These are phyloP conservation scores for Phengaris arion DNA, from an alignment of 2,888 invertebrate species.

Conservation along the genomic window DNA sequence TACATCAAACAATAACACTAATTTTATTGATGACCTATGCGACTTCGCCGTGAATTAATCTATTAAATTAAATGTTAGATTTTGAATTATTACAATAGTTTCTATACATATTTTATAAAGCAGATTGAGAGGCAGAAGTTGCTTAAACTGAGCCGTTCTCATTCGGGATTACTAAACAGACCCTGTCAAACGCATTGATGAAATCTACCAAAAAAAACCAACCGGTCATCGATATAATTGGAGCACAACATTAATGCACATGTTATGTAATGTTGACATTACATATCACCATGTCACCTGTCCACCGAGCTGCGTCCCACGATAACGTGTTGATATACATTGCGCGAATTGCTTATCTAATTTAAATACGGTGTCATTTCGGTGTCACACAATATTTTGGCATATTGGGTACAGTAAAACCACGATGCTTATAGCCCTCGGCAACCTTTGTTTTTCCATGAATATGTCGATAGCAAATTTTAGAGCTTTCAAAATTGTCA, in stretches of 20 bases:
- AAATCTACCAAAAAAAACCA: conserved; percentile 40
- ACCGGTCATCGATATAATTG: conserved; percentile 62
- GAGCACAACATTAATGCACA: conserved; percentile 60
- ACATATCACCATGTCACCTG: conserved; percentile 56
- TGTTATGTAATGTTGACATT: conserved; percentile 54
- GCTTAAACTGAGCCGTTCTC: background rate
- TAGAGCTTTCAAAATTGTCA: no score
- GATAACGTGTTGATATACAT: conserved; percentile 45
- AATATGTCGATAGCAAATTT: no score
- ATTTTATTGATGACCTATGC: no score
- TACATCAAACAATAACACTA: no score
- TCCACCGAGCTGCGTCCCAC: conserved; percentile 52
- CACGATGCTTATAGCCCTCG: no score
- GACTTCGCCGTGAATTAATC: no score
- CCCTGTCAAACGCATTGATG: conserved; percentile 44
- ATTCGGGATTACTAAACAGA: conserved; percentile 46
- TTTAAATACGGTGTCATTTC: background rate
- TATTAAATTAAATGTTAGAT: no score
- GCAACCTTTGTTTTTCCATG: no score
- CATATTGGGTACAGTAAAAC: no score
- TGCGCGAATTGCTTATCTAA: conserved; percentile 16
- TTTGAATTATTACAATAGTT: no score
- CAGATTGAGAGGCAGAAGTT: background rate
- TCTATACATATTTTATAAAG: no score
- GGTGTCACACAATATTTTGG: background rate